Conservation (phyloP, 2,888 invertebrate genomes). For the Anticlea derivata region DNA sequence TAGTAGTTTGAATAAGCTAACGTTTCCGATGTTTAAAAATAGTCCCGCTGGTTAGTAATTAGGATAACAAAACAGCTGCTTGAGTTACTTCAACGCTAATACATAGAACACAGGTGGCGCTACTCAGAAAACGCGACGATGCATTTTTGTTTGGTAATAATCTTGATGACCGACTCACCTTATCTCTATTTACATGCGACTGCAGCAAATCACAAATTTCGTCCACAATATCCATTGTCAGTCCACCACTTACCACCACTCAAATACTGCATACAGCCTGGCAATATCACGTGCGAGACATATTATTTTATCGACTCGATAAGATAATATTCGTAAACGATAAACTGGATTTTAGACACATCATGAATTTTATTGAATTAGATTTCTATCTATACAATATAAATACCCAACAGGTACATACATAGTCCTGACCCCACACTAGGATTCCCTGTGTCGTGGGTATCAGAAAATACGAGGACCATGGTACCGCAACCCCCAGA, state of each 20-base stretch:
- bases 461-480: too few species aligned
- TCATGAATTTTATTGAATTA: too few species aligned
- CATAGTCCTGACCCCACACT: too few species aligned
- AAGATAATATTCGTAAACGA: constrained; percentile 26
- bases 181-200: constrained; percentile 91
- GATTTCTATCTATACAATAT: not conserved
- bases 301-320: constrained; percentile 33
- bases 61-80: too few species aligned
- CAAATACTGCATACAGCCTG: not conserved
- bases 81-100: too few species aligned
- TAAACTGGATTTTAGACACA: constrained; percentile 23
- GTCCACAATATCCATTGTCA: constrained; percentile 58
- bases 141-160: not conserved
- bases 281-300: too few species aligned
- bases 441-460: too few species aligned
- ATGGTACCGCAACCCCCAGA: too few species aligned
- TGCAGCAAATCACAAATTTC: constrained; percentile 88
- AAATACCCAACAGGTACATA: too few species aligned
- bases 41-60: too few species aligned
- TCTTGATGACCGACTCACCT: constrained; percentile 72
- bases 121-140: not conserved
- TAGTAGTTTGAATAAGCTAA: too few species aligned
- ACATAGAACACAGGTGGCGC: not conserved
- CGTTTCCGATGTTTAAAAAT: too few species aligned
- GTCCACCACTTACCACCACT: constrained; percentile 3